Base-by-base conservation (phyloP, 1,140 invertebrate species). In the Oncopeltus fasciatus region DNA sequence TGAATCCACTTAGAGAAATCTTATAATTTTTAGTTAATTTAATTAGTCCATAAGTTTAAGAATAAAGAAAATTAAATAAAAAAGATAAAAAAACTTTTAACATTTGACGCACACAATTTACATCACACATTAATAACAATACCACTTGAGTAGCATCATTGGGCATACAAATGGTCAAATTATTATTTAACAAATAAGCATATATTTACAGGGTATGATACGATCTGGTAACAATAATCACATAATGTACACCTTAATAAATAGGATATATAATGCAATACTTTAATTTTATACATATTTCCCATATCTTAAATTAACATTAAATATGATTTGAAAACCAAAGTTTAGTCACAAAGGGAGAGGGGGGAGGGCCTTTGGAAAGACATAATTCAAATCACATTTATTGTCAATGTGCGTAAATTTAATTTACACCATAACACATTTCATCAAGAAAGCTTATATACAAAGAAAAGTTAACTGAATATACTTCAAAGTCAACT, bases 191-290 rank as follows among this genome's bases (percentile, higher is more conserved):
- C 16, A 8, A 43, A 59, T 59, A 47, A 43, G 28, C 24, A 59
- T 20, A 59, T 57, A 59, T 59, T 59, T 59, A 59, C 58, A 59
- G 28, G 58, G 44, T 59, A 59, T 59, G 58, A 43, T 46, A 28
- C 43, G 33, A 59, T 20, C 43, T 43, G 58, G 33, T 59, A 59
- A 59, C 56, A 57, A 57, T 57, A 57, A 57, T 57, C 56, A 57
- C 56, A 57, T 57, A 57, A 57, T 57, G 29, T 57, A 57, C 56
- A 57, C 16, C 16, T 49, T 57, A 27, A 31, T 38, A 57, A 57
- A 57, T 11, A 57, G 20, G n/a, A 38, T 21, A 28, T 27, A 59
- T 44, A 44, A 59, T 44, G 14, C 58, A 43, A 43, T 59, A 44
- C 18, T 38, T 44, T 18, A 44, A 11, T 28, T 28, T 26, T 14